Evolutionary conservation across 2,888 invertebrate genomes (phyloP).

Genomic region (Rhagonycha fulva): DNA sequence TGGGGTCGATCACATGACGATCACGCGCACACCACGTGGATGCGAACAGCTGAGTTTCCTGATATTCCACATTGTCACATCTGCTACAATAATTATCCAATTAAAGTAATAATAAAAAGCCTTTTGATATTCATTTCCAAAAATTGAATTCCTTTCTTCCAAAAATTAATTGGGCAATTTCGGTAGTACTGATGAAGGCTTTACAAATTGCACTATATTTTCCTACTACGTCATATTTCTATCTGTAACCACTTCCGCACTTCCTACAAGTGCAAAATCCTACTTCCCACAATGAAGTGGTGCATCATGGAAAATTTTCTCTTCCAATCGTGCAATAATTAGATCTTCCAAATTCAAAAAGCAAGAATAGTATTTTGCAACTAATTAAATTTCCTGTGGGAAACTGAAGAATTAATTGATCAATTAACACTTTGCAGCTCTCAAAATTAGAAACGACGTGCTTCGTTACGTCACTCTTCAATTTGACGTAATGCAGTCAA

Average conservation of each 20-base stretch:
- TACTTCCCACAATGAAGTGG: no score
- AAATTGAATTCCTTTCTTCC: not conserved
- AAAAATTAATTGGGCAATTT: not conserved
- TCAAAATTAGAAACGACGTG: not conserved
- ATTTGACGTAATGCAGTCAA: not conserved
- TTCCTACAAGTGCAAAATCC: not conserved
- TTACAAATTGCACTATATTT: not conserved
- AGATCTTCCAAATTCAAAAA: not conserved
- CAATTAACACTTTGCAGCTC: not conserved
- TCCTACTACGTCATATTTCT: not conserved
- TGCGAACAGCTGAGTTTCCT: slow-evolving; percentile 32
- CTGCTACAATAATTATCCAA: slow-evolving; percentile 14
- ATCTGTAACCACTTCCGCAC: not conserved
- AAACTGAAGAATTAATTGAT: not conserved
- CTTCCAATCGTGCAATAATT: not conserved
- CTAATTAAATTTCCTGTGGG: not conserved
- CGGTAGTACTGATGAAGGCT: not conserved
- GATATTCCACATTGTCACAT: slow-evolving; percentile 18
- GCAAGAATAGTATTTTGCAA: not conserved
- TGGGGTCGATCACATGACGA: slow-evolving; percentile 45
- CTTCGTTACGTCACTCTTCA: not conserved
- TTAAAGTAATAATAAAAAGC: not conserved
- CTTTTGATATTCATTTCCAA: not conserved
- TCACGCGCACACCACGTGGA: slow-evolving; percentile 48
- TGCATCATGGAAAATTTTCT: not conserved